Conservation (phyloP, 2,113 vertebrate species). For the Phodopus roborovskii region DNA sequence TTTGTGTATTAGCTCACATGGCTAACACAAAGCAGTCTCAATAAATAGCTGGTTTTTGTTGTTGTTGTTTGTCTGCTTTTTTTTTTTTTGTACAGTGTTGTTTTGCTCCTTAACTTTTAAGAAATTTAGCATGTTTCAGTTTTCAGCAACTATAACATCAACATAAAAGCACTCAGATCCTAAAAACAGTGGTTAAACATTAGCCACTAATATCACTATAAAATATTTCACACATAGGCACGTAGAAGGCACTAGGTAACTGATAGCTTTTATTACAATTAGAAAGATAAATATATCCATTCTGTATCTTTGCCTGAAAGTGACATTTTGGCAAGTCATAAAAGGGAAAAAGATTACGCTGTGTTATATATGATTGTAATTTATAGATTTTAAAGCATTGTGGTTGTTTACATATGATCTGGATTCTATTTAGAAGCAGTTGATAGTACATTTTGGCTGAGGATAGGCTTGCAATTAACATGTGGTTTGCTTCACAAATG, state of each 20-base stretch:
- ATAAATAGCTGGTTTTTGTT: neutral
- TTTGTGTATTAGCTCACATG: neutral
- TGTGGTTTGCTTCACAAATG: conserved; percentile 16
- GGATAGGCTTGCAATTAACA: neutral
- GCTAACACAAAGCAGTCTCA: neutral
- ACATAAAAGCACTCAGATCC: neutral
- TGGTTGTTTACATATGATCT: neutral
- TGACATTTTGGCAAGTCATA: neutral
- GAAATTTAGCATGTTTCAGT: conserved; percentile 8
- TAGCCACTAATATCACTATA: conserved; percentile 13
- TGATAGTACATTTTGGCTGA: conserved; percentile 18
- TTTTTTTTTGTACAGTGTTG: neutral
- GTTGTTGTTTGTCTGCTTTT: neutral
- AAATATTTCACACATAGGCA: neutral
- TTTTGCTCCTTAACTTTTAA: conserved; percentile 1
- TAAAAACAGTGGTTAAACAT: conserved; percentile 30
- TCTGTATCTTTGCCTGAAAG: conserved; percentile 40
- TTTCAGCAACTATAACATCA: conserved; percentile 32
- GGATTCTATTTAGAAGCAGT: neutral
- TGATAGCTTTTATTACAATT: neutral
- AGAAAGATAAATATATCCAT: neutral
- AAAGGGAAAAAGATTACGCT: conserved; percentile 16
- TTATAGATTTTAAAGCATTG: neutral
- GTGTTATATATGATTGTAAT: neutral
- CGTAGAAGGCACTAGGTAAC: neutral